Base-by-base conservation (phyloP, 2,888 invertebrate genomes). In the Metellina segmentata region DNA sequence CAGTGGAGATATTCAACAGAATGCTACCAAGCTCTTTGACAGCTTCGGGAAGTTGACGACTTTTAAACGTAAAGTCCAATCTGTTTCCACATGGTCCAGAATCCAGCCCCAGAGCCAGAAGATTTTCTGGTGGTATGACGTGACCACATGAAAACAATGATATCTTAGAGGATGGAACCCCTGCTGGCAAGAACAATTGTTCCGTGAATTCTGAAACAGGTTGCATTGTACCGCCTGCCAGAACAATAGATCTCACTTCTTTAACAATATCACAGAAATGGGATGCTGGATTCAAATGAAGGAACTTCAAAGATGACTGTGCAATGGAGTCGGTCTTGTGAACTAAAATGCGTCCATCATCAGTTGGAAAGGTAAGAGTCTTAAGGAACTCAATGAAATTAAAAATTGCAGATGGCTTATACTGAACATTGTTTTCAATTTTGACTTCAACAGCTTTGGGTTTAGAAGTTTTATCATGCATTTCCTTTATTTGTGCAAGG, bases 161-260 rank as follows among this genome's bases (percentile, higher is more conserved):
- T 16, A 99, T 96, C 93, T 97, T 96, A 0, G 96, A 95, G 0
- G 95, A 94, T 2, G 93, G 93, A 8, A 96, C 96, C n/a, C 96
- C 97, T 16, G 96, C 96, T 79, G 96, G 96, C 53, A 96, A 95
- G 93, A 98, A 97, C 0, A 99, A 95, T 94, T 98, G 96, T 13
- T 97, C 96, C 93, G 96, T 96, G 94, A 99, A 97, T 95, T 99
- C 98, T 7, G 96, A 96, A 83, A 98, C 96, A 0, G 99, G 99
- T 95, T 98, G 97, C 99, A 99, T 99, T 53, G 99, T 99, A 75
- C 99, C 99, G 7, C 99, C 99, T 13, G 99, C 98, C 75, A 99
- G 96, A 93, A 99, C 96, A 0, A 99, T 97, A 86, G 96, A 95
- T 93, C 96, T 95, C 51, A 97, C 95, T 93, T 97, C 96, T n/a